These are phyloP conservation scores for Eulemur rubriventer DNA, from an alignment of 2,797 vertebrate species.

Conservation along the genomic window DNA sequence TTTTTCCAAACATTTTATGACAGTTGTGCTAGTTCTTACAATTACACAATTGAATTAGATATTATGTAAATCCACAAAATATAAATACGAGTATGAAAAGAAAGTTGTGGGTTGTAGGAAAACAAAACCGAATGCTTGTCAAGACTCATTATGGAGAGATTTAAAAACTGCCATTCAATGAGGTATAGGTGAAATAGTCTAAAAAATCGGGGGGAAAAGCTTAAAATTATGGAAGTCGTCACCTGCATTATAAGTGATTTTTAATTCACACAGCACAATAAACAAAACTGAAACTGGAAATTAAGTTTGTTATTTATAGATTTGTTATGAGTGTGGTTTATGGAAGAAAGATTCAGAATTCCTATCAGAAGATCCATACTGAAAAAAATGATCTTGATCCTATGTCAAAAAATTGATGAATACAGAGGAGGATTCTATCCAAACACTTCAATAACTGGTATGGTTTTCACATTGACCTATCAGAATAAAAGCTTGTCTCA, in stretches of 20 bases:
- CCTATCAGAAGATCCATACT: background rate
- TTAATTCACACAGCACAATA: background rate
- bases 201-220: background rate
- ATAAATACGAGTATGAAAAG: background rate
- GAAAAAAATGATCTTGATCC: slow-evolving; percentile 10
- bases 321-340: background rate
- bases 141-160: background rate
- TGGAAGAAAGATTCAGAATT: slow-evolving; percentile 23
- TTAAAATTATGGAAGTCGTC: background rate
- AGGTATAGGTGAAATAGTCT: background rate
- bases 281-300: background rate
- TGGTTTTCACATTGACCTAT: background rate
- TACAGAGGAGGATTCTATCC: background rate
- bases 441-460: background rate
- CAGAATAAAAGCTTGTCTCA: background rate
- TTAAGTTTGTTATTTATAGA: background rate
- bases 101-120: background rate
- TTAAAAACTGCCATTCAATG: background rate
- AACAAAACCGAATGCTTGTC: background rate
- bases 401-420: background rate
- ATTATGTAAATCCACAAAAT: background rate
- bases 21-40: background rate
- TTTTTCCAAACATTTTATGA: background rate
- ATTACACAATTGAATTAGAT: background rate
- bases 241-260: slow-evolving; percentile 26